These are phyloP conservation scores for Plagodis pulveraria DNA, from an alignment of 2,888 invertebrate genomes.

Conservation along the genomic window DNA sequence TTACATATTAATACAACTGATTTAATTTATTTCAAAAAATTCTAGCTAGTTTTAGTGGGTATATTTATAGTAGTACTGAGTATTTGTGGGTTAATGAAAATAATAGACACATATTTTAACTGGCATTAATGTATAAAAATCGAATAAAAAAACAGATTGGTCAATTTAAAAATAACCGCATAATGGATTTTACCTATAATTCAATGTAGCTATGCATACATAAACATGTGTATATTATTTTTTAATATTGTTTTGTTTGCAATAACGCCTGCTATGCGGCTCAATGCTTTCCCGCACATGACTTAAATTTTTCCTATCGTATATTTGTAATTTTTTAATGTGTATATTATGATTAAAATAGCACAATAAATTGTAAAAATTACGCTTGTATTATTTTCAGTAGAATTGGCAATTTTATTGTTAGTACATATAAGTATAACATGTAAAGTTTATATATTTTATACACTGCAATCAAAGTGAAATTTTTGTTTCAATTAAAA, in stretches of 20 bases:
- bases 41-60: slow-evolving; percentile 8
- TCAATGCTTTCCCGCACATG: too few species aligned
- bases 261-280: too few species aligned
- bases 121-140: too few species aligned
- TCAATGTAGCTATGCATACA: neutral
- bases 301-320: too few species aligned
- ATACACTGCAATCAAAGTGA: slow-evolving; percentile 11
- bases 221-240: slow-evolving; percentile 2
- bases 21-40: neutral
- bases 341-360: slow-evolving; percentile 18
- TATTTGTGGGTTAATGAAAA: slow-evolving; percentile 3
- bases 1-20: too few species aligned
- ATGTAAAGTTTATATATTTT: neutral
- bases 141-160: too few species aligned
- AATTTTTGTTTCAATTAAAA: neutral
- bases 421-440: neutral
- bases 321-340: too few species aligned
- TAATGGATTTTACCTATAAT: neutral
- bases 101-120: too few species aligned
- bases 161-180: too few species aligned
- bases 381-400: neutral
- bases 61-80: slow-evolving; percentile 18
- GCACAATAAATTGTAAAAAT: slow-evolving; percentile 18
- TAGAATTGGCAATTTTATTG: slow-evolving; percentile 12
- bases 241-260: too few species aligned